These are phyloP conservation scores for Aethina tumida DNA, from an alignment of 1,140 invertebrate species.

Conservation along the genomic window DNA sequence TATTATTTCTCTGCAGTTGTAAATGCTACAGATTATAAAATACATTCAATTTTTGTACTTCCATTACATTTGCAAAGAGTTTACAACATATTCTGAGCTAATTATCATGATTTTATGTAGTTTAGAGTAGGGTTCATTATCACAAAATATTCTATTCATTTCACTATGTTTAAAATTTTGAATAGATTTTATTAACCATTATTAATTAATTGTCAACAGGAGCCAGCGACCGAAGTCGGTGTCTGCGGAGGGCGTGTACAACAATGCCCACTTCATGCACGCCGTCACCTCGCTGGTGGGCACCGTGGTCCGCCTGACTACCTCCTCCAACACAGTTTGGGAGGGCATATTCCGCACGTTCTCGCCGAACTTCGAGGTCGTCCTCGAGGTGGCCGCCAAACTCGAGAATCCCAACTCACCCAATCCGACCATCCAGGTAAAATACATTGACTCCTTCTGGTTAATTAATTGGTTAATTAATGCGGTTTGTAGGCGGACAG, in stretches of 20 bases:
- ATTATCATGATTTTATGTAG: constrained; percentile 4
- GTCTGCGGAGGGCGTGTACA: constrained; percentile 72
- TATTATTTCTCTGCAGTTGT: too few relatives aligned
- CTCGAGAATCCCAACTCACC: constrained; percentile 48
- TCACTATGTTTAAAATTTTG: too few relatives aligned
- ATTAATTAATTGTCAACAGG: too few relatives aligned
- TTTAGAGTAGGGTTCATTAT: constrained; percentile 1
- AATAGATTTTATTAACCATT: too few relatives aligned
- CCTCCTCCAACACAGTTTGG: constrained; percentile 68
- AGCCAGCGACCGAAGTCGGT: constrained; percentile 51
- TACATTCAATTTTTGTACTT: too few relatives aligned
- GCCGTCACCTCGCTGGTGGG: constrained; percentile 72
- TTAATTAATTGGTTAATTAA: too few relatives aligned
- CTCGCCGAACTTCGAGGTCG: constrained; percentile 61
- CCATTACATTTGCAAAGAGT: too few relatives aligned
- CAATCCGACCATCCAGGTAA: too few relatives aligned
- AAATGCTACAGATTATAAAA: too few relatives aligned
- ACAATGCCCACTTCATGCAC: constrained; percentile 80
- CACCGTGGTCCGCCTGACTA: constrained; percentile 70
- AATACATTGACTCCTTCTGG: too few relatives aligned
- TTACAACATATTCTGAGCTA: constrained; percentile 6
- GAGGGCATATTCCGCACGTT: constrained; percentile 81
- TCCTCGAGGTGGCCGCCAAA: constrained; percentile 73
- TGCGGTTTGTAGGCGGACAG: constrained; percentile 53
- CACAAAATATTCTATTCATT: too few relatives aligned